phyloP scores from a whole-genome alignment of 1,140 invertebrate species.

The Stenopsyche tienmushanensis region DNA sequence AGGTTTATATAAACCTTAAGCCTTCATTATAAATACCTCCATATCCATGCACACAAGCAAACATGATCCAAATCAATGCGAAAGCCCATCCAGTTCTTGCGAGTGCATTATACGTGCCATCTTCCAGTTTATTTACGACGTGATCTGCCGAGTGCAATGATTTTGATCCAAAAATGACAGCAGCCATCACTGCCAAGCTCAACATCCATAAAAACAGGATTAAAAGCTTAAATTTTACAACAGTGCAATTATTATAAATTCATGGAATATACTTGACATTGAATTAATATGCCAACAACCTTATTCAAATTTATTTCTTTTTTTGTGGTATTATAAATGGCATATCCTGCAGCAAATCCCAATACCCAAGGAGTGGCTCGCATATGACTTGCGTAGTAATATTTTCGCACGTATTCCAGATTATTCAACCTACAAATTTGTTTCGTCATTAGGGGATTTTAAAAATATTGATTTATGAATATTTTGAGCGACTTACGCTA shows the following conservation, averaged over 20 bases:
- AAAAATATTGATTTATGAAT: no score
- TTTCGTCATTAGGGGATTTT: no score
- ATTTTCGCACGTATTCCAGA: background rate
- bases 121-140: background rate
- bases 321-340: conserved; percentile 30
- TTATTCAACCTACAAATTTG: background rate
- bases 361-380: conserved; percentile 58
- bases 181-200: background rate
- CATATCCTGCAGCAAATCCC: conserved; percentile 59
- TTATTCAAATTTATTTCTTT: conserved; percentile 9
- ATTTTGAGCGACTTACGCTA: no score
- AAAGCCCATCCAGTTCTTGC: conserved; percentile 52
- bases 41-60: conserved; percentile 59
- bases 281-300: background rate
- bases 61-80: conserved; percentile 57
- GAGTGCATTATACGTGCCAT: conserved; percentile 40
- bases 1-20: no score
- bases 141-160: background rate
- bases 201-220: background rate
- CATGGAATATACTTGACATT: no score
- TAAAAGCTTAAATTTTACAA: no score
- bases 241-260: no score
- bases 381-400: conserved; percentile 46
- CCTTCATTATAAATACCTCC: no score
- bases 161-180: background rate